Evolutionary conservation across 2,797 vertebrate genomes (phyloP).

Genomic region (Anabacerthia variegaticeps): DNA sequence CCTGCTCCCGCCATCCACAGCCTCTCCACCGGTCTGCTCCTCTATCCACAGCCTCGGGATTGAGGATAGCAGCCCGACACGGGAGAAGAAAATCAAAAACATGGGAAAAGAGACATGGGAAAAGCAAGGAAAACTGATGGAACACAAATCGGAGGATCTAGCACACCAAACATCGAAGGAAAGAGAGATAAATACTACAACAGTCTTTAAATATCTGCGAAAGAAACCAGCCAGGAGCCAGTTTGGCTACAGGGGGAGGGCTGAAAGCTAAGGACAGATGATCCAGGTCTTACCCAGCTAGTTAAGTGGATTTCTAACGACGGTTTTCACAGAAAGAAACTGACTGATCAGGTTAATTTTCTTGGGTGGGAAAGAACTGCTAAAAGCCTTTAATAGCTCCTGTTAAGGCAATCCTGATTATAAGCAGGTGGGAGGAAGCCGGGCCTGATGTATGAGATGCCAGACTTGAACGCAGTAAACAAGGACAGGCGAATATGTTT

Average conservation of each 20-base stretch:
- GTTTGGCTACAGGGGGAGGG: conserved; percentile 18
- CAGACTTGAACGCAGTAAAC: neutral
- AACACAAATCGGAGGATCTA: neutral
- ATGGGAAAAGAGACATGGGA: neutral
- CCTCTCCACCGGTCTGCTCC: neutral
- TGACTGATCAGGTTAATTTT: neutral
- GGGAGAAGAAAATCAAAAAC: too few species aligned
- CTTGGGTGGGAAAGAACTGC: neutral
- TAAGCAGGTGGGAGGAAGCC: neutral
- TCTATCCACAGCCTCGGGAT: neutral
- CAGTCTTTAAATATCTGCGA: conserved; percentile 60
- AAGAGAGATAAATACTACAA: conserved; percentile 63
- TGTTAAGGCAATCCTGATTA: neutral
- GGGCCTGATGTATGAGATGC: conserved; percentile 22
- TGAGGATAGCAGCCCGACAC: too few species aligned
- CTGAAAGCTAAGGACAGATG: conserved; percentile 35
- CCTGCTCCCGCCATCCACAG: neutral
- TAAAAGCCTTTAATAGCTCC: conserved; percentile 16
- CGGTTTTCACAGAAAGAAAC: neutral
- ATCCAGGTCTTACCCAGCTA: neutral
- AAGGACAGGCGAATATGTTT: conserved; percentile 54
- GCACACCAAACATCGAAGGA: conserved; percentile 67
- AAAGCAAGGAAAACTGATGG: neutral
- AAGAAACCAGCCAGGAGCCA: conserved; percentile 71
- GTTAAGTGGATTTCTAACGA: neutral